Percentiles rank a stretch among this genome's conserved stretches.
Conservation (phyloP, 2,113 vertebrate genomes). For the Dromiciops gliroides region DNA sequence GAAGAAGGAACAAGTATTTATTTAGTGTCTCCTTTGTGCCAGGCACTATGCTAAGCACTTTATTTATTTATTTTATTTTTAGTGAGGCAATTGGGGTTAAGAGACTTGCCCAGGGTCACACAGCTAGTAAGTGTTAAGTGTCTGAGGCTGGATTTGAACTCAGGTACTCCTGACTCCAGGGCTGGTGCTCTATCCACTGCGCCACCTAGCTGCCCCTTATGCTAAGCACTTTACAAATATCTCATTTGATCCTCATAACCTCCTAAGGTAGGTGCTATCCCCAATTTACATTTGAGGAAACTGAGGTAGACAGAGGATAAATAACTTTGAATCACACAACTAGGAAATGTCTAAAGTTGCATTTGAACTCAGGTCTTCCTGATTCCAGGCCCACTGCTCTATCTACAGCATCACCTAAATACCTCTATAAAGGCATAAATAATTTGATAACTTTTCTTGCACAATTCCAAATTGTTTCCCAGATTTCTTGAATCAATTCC, state of each 20-base stretch:
- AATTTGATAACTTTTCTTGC: background rate
- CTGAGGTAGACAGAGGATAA: background rate
- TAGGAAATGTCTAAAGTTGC: background rate
- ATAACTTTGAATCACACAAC: background rate
- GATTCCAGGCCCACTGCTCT: background rate
- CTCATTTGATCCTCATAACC: background rate
- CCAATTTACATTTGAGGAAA: background rate
- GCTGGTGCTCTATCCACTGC: background rate
- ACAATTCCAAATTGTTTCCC: background rate
- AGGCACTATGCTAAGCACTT: no score
- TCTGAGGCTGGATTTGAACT: background rate
- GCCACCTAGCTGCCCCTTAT: background rate
- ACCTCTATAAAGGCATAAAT: background rate
- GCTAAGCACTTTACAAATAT: background rate
- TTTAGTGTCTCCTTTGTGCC: no score
- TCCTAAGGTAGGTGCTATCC: background rate
- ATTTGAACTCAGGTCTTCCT: background rate
- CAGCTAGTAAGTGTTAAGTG: background rate
- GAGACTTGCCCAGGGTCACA: background rate
- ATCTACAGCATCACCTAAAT: background rate
- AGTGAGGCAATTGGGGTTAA: background rate
- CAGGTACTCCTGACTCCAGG: background rate
- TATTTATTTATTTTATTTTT: no score
- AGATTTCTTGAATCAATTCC: background rate
- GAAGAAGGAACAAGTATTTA: no score